phyloP scores from a whole-genome alignment of 2,797 vertebrate genomes.

The Setipinna tenuifilis region DNA sequence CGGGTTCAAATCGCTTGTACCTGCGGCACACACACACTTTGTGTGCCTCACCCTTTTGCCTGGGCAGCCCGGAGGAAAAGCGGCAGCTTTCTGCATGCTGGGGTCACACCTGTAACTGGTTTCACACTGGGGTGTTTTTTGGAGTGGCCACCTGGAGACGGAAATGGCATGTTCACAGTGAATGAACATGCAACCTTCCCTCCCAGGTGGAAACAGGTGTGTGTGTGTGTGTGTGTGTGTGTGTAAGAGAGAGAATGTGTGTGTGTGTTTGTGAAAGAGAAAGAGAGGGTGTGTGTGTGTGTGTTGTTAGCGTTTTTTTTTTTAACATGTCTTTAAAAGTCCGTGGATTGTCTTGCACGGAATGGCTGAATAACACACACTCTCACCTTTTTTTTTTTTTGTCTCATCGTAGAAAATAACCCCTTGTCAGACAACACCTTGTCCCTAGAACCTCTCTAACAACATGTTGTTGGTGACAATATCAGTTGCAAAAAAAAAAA shows the following conservation, averaged over 20 bases:
- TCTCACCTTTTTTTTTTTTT: slow-evolving; percentile 24
- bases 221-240: slow-evolving; percentile 12
- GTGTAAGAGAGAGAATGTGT: background rate
- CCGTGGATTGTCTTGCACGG: background rate
- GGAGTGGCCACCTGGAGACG: slow-evolving; percentile 75
- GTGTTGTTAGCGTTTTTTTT: background rate
- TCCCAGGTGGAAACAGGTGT: slow-evolving; percentile 66
- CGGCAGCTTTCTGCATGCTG: slow-evolving; percentile 64
- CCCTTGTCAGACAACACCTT: slow-evolving; percentile 23
- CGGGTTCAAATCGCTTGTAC: slow-evolving; percentile 44
- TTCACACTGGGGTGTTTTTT: slow-evolving; percentile 71
- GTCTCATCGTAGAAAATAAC: slow-evolving; percentile 9
- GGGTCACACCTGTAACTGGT: slow-evolving; percentile 73
- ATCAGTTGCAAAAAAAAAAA: slow-evolving; percentile 12
- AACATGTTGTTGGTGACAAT: slow-evolving; percentile 6
- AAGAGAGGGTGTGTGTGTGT: background rate
- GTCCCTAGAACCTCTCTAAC: slow-evolving; percentile 9
- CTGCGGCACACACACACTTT: background rate
- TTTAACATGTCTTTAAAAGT: slow-evolving; percentile 18
- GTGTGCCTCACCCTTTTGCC: background rate
- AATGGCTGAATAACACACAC: slow-evolving; percentile 16
- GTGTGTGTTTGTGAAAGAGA: slow-evolving; percentile 11
- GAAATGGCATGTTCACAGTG: slow-evolving; percentile 71
- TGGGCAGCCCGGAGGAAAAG: background rate
- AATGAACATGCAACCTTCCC: slow-evolving; percentile 60